A percentile compares a stretch with the other conserved stretches of the same genome.
Conservation (phyloP, 53 echinoderm and acorn worm genomes). For the Stichopus horrens region DNA sequence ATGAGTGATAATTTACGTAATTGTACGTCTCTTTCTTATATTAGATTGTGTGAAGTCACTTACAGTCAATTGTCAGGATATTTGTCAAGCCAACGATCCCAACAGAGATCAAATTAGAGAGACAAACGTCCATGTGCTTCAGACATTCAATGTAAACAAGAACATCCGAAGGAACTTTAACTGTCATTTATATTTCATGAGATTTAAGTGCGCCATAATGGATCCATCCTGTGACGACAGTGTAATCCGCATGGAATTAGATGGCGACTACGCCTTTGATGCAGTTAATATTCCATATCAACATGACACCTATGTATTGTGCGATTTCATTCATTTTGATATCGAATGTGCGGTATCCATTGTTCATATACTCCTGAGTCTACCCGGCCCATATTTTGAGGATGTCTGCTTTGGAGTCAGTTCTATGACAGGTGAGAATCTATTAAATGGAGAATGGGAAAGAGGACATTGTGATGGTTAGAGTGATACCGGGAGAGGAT, state of each 20-base stretch:
- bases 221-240: not conserved
- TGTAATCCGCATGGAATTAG: not conserved
- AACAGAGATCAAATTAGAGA: not conserved
- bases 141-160: not conserved
- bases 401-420: slow-evolving; percentile 9
- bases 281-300: not conserved
- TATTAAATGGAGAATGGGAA: not conserved
- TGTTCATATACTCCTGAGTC: not conserved
- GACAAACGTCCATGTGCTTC: not conserved
- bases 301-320: not conserved
- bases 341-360: not conserved
- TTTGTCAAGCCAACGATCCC: not conserved
- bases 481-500: too few relatives aligned
- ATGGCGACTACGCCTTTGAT: slow-evolving; percentile 31
- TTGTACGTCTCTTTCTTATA: too few relatives aligned
- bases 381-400: not conserved
- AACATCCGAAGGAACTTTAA: not conserved
- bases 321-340: not conserved
- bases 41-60: slow-evolving; percentile 25
- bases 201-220: slow-evolving; percentile 4
- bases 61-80: not conserved
- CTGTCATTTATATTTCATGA: not conserved
- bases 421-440: not conserved
- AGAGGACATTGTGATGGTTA: too few relatives aligned
- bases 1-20: too few relatives aligned